A percentile compares a stretch with the other conserved stretches of the same genome.
Conservation (phyloP, 64 coral and sea anemone species). For the Acropora yongei region DNA sequence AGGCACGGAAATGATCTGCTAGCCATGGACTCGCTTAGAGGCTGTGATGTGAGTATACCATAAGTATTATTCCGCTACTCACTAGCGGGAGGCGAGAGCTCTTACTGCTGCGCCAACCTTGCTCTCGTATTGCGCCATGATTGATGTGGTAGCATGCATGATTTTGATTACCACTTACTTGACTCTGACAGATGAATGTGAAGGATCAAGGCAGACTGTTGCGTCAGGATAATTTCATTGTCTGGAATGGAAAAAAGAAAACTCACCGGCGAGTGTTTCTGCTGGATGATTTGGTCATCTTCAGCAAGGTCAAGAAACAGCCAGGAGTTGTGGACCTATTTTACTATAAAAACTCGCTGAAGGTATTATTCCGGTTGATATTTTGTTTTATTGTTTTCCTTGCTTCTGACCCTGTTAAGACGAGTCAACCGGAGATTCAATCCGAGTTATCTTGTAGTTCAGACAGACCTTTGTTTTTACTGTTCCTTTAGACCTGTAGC, state of each 20-base stretch:
- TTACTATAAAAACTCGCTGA: conserved; percentile 94
- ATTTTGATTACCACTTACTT: not conserved
- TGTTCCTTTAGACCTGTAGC: no score
- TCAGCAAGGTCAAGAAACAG: conserved; percentile 94
- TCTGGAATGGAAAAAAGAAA: conserved; percentile 95
- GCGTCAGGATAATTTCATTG: conserved; percentile 91
- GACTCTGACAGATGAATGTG: conserved; percentile 76
- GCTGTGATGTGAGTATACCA: conserved; percentile 83
- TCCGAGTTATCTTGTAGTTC: no score
- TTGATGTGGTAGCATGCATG: not conserved
- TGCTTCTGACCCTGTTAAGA: no score
- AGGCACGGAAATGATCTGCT: conserved; percentile 95
- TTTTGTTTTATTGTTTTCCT: no score
- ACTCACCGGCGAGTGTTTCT: conserved; percentile 87
- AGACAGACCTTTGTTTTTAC: no score
- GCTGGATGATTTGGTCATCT: conserved; percentile 93
- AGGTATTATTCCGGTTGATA: conserved; percentile 49
- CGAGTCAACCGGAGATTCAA: no score
- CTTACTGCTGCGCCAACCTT: no score
- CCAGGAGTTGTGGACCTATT: conserved; percentile 88
- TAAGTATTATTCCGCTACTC: no score
- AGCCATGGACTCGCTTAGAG: conserved; percentile 93
- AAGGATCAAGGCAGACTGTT: conserved; percentile 97
- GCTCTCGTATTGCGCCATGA: no score
- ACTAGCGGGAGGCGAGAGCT: no score